Evolutionary conservation across 1,140 invertebrate species (phyloP).

Genomic region (Antheraea mylitta): DNA sequence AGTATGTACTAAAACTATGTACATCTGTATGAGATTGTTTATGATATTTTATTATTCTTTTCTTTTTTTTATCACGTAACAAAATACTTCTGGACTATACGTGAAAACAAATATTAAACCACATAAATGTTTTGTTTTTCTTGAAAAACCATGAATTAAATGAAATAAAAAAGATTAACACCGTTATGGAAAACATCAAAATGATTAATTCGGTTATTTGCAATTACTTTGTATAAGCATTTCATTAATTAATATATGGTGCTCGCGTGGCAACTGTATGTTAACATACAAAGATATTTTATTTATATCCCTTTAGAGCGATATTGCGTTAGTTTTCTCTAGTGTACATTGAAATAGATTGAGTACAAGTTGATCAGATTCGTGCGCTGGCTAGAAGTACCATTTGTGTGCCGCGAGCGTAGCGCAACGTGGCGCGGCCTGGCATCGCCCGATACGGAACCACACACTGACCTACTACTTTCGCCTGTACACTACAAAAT

Average conservation of each 20-base stretch:
- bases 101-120: too few species aligned
- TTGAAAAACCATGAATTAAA: too few species aligned
- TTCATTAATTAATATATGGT: neutral
- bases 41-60: too few species aligned
- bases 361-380: conserved; percentile 1
- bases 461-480: conserved; percentile 49
- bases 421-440: neutral
- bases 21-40: too few species aligned
- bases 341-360: neutral
- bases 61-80: too few species aligned
- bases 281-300: neutral
- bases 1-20: too few species aligned
- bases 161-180: too few species aligned
- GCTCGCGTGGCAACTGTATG: neutral
- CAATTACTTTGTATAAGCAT: neutral
- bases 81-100: too few species aligned
- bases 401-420: conserved; percentile 28
- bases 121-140: too few species aligned
- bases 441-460: conserved; percentile 38
- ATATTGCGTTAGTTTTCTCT: neutral
- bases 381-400: conserved; percentile 37
- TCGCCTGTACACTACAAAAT: neutral
- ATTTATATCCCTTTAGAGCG: neutral
- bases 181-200: too few species aligned
- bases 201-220: too few species aligned